These are phyloP conservation scores for Epinotia ramella DNA, from an alignment of 2,888 invertebrate species.

Conservation along the genomic window DNA sequence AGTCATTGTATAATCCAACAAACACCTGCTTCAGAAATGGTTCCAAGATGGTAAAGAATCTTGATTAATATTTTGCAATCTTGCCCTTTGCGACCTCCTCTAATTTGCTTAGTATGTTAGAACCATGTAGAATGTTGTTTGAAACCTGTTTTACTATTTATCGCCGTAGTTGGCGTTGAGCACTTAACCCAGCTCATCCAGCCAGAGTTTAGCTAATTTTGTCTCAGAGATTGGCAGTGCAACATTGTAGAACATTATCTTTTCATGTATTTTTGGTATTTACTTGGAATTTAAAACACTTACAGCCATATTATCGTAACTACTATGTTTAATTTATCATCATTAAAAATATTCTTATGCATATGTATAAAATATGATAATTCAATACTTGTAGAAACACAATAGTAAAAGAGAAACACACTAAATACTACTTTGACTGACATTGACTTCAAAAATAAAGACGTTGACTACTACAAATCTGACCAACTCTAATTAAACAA, in stretches of 20 bases:
- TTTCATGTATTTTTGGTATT: neutral
- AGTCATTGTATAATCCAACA: no score
- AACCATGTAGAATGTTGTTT: constrained; percentile 37
- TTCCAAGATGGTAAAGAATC: constrained; percentile 1
- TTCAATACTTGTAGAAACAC: no score
- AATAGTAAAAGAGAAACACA: no score
- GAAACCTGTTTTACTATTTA: constrained; percentile 37
- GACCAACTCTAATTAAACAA: constrained; percentile 33
- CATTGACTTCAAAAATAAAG: neutral
- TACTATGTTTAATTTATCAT: no score
- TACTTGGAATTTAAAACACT: neutral
- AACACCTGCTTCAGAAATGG: neutral
- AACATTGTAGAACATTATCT: neutral
- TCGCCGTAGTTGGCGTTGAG: constrained; percentile 33
- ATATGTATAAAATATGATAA: no score
- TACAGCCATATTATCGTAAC: no score
- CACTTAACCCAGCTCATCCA: constrained; percentile 29
- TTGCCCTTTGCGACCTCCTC: constrained; percentile 32
- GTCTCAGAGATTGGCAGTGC: constrained; percentile 26
- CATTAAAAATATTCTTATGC: no score
- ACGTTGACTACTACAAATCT: neutral
- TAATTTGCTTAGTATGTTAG: constrained; percentile 32
- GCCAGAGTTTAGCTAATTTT: constrained; percentile 24
- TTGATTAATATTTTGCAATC: constrained; percentile 28
- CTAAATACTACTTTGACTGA: neutral